phyloP scores from a whole-genome alignment of 2,888 invertebrate species.

The Volucella inanis region DNA sequence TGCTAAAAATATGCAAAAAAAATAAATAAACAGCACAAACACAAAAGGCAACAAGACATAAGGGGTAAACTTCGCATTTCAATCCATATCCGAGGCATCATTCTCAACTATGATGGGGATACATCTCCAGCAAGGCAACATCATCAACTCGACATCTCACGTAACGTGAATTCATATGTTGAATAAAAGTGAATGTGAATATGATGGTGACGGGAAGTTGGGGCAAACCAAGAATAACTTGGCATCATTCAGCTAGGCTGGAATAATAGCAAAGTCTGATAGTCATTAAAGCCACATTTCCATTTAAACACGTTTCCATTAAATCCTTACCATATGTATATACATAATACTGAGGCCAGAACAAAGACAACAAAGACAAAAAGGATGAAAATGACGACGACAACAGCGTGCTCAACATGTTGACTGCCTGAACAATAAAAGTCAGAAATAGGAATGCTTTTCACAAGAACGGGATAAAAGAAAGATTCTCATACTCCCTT shows the following conservation, averaged over 20 bases:
- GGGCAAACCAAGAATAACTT: constrained; percentile 29
- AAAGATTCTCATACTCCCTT: not conserved
- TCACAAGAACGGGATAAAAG: constrained; percentile 12
- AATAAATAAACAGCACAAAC: constrained; percentile 1
- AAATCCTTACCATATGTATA: constrained; percentile 67
- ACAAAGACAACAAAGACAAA: not conserved
- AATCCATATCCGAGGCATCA: constrained; percentile 47
- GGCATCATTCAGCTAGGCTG: constrained; percentile 53
- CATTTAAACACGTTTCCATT: constrained; percentile 74
- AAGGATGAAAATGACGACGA: constrained; percentile 9
- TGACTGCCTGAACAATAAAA: constrained; percentile 35
- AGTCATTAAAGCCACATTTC: constrained; percentile 74
- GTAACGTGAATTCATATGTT: constrained; percentile 70
- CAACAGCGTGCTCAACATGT: constrained; percentile 22
- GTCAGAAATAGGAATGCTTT: constrained; percentile 26
- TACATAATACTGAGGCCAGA: not conserved
- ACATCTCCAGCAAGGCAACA: constrained; percentile 40
- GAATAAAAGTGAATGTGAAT: constrained; percentile 45
- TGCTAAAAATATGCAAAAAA: constrained; percentile 61
- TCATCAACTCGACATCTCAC: constrained; percentile 71
- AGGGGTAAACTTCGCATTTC: constrained; percentile 3
- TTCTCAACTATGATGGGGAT: constrained; percentile 2
- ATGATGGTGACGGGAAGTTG: constrained; percentile 4
- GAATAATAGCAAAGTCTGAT: constrained; percentile 70
- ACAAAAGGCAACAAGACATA: constrained; percentile 17